Evolutionary conservation across 2,888 invertebrate genomes (phyloP), one percentile per base, ranked within the genome.

Genomic region (Carpatolechia fugitivella): DNA sequence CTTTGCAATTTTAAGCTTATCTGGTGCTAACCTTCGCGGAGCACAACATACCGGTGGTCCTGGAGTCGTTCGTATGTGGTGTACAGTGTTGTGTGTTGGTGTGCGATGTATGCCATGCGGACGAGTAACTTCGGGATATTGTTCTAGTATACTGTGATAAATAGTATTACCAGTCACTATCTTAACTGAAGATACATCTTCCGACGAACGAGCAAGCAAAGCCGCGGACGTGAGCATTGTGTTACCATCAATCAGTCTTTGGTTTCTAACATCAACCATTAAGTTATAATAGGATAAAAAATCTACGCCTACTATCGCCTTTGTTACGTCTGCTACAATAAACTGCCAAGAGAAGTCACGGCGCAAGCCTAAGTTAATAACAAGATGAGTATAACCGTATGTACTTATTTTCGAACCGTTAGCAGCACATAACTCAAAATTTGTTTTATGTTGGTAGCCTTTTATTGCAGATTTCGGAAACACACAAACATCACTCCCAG

Each of bases 261-360:
- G 33, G 30, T 59, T 55, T 20, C 56, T 49, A 38, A 52, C 30
- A 44, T 59, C 56, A 29, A 56, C 55, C 29, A 59, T 52, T 13
- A 59, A 33, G 33, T 55, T 55, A 18, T 55, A 59, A 53, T 46
- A 40, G 10, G 33, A 35, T 20, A 56, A 35, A 46, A 59, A 59
- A 56, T 59, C 59, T 0, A 52, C 55, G 6, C 56, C 53, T 10
- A 54, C 54, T 16, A 57, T 57, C 3, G 57, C 51, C 14, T n/a
- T 47, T 14, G 50, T 48, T 0, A 57, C 54, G 14, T 57, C 57
- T 3, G 57, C 57, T 11, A 57, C 54, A 0, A 57, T 29, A 13
- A 57, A 57, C 11, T 38, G 49, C 57, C 57, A 57, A 20, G 47
- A 3, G 40, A 53, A 57, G 30, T 47, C 35, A 5, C 57, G 51